Evolutionary conservation across 2,113 vertebrate species (phyloP).

Genomic region (Callipepla squamata): DNA sequence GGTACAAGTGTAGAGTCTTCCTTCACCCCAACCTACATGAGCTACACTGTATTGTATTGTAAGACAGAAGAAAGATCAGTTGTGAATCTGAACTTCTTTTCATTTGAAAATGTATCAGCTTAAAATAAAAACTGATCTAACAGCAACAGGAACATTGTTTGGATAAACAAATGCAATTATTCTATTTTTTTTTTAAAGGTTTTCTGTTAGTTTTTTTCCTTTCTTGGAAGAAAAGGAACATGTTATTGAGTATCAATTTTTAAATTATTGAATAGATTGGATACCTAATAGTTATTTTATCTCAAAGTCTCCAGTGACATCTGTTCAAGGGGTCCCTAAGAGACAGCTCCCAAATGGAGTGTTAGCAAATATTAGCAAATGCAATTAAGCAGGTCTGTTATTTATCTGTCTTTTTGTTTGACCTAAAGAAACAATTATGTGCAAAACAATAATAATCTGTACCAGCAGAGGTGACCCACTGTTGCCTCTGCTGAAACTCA

Average conservation of each 20-base stretch:
- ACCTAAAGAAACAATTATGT: background rate
- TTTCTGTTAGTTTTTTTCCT: background rate
- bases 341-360: background rate
- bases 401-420: background rate
- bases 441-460: background rate
- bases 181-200: background rate
- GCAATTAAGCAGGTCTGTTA: background rate
- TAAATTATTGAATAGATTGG: background rate
- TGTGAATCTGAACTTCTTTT: background rate
- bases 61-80: background rate
- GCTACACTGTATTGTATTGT: background rate
- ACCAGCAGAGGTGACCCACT: no score
- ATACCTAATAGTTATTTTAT: background rate
- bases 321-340: background rate
- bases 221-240: accelerated
- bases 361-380: background rate
- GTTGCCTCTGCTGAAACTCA: no score
- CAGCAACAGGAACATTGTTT: background rate
- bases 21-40: background rate
- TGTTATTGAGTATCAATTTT: background rate
- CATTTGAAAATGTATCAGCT: background rate
- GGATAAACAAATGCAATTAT: background rate
- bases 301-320: background rate
- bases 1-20: background rate
- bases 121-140: background rate